Evolutionary conservation across 2,888 invertebrate genomes (phyloP).

Genomic region (Rhamnusium bicolor): DNA sequence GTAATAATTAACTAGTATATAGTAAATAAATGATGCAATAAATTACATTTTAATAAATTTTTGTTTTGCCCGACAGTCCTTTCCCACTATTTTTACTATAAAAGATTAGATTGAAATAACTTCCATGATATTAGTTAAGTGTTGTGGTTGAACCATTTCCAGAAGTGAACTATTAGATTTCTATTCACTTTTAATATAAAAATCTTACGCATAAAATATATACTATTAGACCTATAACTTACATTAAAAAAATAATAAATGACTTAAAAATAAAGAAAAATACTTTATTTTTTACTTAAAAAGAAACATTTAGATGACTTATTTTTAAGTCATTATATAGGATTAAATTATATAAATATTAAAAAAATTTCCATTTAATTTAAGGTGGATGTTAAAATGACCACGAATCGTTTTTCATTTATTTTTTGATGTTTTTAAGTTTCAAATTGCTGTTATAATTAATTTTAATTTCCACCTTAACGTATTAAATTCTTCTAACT

Average conservation of each 20-base stretch:
- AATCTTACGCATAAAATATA: conserved; percentile 33
- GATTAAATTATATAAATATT: conserved; percentile 44
- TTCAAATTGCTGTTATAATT: conserved; percentile 36
- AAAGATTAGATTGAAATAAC: conserved; percentile 16
- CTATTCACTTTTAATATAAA: conserved; percentile 39
- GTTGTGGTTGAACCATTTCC: conserved; percentile 48
- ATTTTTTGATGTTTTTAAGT: conserved; percentile 45
- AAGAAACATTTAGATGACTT: conserved; percentile 40
- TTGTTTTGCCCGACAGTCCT: conserved; percentile 1
- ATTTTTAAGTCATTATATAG: conserved; percentile 55
- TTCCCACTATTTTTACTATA: not conserved
- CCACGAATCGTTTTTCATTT: conserved; percentile 38
- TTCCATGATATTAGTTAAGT: conserved; percentile 28
- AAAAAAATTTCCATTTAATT: conserved; percentile 45
- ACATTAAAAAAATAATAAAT: conserved; percentile 40
- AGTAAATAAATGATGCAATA: too few species aligned
- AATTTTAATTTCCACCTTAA: conserved; percentile 52
- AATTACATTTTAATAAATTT: conserved; percentile 16
- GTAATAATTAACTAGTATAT: not conserved
- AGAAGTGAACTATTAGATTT: conserved; percentile 45
- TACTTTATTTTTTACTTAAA: conserved; percentile 54
- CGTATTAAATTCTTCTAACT: conserved; percentile 49
- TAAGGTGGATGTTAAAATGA: conserved; percentile 45
- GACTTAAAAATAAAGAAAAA: conserved; percentile 55
- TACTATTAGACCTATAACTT: conserved; percentile 46